A percentile compares a stretch with the other conserved stretches of the same genome.
Conservation (phyloP, 1,140 invertebrate genomes). For the Sesamia nonagrioides region DNA sequence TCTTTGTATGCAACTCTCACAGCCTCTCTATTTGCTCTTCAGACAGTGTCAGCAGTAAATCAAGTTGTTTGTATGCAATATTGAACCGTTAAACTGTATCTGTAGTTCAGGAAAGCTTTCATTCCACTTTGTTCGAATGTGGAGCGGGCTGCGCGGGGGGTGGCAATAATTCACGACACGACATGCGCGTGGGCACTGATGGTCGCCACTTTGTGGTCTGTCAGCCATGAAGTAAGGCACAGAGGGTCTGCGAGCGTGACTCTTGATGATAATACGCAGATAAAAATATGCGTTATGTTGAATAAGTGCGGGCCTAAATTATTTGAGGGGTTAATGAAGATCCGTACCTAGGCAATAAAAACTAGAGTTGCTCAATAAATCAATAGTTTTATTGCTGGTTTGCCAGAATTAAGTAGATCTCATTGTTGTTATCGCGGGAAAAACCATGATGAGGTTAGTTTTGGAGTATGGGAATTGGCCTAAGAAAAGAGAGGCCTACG, state of each 20-base stretch:
- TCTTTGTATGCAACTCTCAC: neutral
- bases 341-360: too few species aligned
- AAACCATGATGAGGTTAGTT: too few species aligned
- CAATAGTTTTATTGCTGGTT: too few species aligned
- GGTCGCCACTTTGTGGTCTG: constrained; percentile 19
- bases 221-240: neutral
- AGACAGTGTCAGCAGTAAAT: constrained; percentile 20
- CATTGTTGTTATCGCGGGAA: too few species aligned
- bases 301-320: too few species aligned
- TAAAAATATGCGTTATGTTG: too few species aligned
- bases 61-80: constrained; percentile 32
- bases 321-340: too few species aligned
- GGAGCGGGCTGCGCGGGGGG: constrained; percentile 30
- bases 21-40: neutral
- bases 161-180: constrained; percentile 27
- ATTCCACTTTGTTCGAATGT: constrained; percentile 54
- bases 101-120: constrained; percentile 28
- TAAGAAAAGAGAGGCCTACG: too few species aligned
- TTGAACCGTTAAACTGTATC: constrained; percentile 25
- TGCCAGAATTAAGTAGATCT: too few species aligned
- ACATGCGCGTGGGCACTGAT: constrained; percentile 33
- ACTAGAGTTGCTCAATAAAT: too few species aligned
- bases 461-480: too few species aligned
- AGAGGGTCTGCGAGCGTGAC: neutral
- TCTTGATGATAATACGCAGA: neutral